Conservation (phyloP, 2,113 vertebrate genomes). For the Pontoporia blainvillei region DNA sequence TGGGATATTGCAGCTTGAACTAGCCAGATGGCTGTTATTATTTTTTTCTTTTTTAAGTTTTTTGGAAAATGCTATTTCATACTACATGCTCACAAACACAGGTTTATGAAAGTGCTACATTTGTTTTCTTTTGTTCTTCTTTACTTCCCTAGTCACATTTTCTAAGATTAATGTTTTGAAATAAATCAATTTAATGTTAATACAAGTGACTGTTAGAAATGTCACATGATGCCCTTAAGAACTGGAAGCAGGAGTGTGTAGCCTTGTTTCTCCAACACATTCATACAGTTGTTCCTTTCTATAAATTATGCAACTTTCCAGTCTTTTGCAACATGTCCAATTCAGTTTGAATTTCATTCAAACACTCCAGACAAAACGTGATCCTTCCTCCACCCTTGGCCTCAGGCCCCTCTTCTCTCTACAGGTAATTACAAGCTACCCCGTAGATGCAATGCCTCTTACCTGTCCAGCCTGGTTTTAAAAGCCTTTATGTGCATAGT, state of each 20-base stretch:
- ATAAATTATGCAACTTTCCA: background rate
- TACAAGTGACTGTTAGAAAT: background rate
- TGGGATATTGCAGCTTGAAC: background rate
- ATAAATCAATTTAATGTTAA: background rate
- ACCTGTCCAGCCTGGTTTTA: background rate
- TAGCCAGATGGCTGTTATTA: constrained; percentile 6
- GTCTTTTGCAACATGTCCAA: background rate
- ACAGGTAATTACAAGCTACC: background rate
- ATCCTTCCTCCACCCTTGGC: background rate
- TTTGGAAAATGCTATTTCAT: background rate
- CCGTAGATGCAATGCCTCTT: fast-evolving
- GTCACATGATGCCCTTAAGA: background rate
- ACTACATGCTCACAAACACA: background rate
- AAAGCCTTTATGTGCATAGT: background rate
- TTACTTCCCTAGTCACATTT: background rate
- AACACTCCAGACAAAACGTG: background rate
- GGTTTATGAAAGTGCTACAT: background rate
- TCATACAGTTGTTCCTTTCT: background rate
- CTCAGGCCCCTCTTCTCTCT: background rate
- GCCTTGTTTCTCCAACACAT: fast-evolving
- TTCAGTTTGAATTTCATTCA: background rate
- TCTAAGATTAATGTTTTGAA: constrained; percentile 11
- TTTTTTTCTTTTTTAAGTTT: background rate
- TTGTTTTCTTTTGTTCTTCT: background rate
- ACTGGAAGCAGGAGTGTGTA: background rate